These are phyloP conservation scores for Apocheima hispidaria DNA, from an alignment of 2,888 invertebrate species.

Conservation along the genomic window DNA sequence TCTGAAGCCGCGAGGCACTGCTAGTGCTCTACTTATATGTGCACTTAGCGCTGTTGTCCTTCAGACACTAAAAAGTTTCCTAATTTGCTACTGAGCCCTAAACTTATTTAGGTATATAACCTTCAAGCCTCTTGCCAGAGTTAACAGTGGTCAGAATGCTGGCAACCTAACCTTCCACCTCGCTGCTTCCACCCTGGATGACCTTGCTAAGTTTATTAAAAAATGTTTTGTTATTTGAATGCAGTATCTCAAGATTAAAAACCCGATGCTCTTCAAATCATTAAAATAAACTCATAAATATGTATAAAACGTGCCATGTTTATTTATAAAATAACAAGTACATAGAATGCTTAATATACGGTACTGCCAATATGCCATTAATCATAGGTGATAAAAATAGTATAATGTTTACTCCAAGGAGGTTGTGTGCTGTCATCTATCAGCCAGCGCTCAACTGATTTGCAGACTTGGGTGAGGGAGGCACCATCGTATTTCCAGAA, in stretches of 20 bases:
- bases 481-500: not conserved
- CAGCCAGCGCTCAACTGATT: not conserved
- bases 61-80: no score
- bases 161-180: no score
- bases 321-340: constrained; percentile 21
- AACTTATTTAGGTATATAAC: no score
- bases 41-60: no score
- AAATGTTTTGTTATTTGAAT: not conserved
- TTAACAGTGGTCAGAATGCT: no score
- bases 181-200: no score
- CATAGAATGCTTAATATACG: constrained; percentile 26
- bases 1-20: no score
- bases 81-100: no score
- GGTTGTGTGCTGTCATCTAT: constrained; percentile 49
- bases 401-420: constrained; percentile 57
- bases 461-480: not conserved
- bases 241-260: not conserved
- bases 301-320: constrained; percentile 25
- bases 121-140: no score
- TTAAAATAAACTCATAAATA: constrained; percentile 37
- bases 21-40: no score
- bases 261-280: constrained; percentile 31
- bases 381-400: constrained; percentile 63
- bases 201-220: no score
- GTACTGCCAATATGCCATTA: constrained; percentile 51